phyloP scores from a whole-genome alignment of 2,888 invertebrate species.

The Caenorhabditis zanzibari region DNA sequence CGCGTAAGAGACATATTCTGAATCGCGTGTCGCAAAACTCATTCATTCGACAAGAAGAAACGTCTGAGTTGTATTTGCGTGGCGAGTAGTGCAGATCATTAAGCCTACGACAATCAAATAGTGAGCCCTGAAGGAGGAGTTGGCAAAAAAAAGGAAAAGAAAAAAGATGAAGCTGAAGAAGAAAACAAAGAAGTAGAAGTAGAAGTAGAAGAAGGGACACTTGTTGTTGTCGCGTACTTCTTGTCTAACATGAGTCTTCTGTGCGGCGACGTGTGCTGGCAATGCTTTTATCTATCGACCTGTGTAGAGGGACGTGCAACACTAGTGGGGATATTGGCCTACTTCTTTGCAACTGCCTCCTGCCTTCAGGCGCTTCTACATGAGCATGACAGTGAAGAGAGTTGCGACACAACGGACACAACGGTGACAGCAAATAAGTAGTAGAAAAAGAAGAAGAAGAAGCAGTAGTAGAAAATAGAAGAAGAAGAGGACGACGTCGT shows the following conservation, averaged over 20 bases:
- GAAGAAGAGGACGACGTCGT: slow-evolving; percentile 19
- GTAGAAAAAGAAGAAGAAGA: slow-evolving; percentile 25
- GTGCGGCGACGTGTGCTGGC: slow-evolving; percentile 42
- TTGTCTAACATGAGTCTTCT: slow-evolving; percentile 41
- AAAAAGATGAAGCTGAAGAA: slow-evolving; percentile 10
- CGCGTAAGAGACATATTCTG: slow-evolving; percentile 3
- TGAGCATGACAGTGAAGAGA: slow-evolving; percentile 56
- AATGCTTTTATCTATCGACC: slow-evolving; percentile 66
- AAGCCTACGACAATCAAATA: slow-evolving; percentile 65
- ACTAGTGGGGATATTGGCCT: slow-evolving; percentile 62
- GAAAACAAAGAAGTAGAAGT: slow-evolving; percentile 13
- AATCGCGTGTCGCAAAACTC: slow-evolving; percentile 37
- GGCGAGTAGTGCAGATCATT: slow-evolving; percentile 55
- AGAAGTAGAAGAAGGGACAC: slow-evolving; percentile 49
- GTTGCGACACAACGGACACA: slow-evolving; percentile 32
- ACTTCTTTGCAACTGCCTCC: slow-evolving; percentile 60
- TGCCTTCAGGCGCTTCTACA: slow-evolving; percentile 62
- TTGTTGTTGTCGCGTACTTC: slow-evolving; percentile 59
- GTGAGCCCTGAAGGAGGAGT: slow-evolving; percentile 56
- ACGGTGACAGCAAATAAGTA: slow-evolving; percentile 20
- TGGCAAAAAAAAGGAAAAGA: slow-evolving; percentile 8
- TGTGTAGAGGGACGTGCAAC: slow-evolving; percentile 56
- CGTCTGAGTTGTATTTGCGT: slow-evolving; percentile 52
- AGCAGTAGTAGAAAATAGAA: slow-evolving; percentile 8
- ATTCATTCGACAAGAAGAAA: slow-evolving; percentile 37